Percentiles rank a stretch among this genome's conserved stretches.
Evolutionary conservation across 2,888 invertebrate species (phyloP).

Genomic region (Monochamus alternatus): DNA sequence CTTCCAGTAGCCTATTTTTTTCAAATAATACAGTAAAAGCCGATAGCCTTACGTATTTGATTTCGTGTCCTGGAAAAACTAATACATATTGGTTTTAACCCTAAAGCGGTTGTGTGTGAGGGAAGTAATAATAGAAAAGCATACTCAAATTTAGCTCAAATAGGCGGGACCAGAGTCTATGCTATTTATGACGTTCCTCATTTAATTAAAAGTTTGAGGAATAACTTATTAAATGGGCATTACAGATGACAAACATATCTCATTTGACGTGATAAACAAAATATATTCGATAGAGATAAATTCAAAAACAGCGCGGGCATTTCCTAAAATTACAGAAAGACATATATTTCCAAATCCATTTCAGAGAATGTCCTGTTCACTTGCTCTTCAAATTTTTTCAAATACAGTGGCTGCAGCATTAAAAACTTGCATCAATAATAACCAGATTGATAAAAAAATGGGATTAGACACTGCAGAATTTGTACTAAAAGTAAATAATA

Average conservation of each 20-base stretch:
- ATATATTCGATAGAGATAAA: background rate
- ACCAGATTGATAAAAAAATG: background rate
- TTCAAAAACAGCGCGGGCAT: background rate
- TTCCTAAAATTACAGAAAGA: background rate
- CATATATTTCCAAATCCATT: background rate
- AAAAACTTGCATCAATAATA: background rate
- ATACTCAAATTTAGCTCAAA: background rate
- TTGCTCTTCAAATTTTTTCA: background rate
- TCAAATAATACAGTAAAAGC: background rate
- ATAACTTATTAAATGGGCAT: background rate
- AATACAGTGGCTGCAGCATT: background rate
- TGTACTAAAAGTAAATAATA: background rate
- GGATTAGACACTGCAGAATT: background rate
- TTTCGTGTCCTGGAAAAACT: background rate
- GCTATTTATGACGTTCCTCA: background rate
- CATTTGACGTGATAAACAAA: background rate
- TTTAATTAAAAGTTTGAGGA: background rate
- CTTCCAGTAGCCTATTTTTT: too few relatives aligned
- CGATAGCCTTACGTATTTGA: background rate
- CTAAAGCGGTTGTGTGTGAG: background rate
- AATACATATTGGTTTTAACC: background rate
- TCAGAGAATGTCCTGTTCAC: background rate
- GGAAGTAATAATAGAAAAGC: background rate
- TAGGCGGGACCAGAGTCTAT: background rate
- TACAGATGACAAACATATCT: background rate